phyloP scores from a whole-genome alignment of 2,888 invertebrate species.

The Hemaris fuciformis region DNA sequence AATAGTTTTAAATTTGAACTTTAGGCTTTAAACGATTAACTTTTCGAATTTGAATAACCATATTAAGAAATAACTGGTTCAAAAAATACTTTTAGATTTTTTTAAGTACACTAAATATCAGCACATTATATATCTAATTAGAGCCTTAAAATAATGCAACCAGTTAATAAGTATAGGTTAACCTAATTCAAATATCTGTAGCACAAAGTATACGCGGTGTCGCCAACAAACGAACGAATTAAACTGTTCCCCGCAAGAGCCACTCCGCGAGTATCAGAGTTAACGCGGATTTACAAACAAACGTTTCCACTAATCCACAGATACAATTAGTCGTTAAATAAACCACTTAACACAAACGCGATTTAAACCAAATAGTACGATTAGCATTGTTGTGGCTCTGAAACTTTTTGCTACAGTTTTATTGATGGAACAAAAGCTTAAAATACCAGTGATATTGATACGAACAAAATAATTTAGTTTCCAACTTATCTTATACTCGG shows the following conservation, averaged over 20 bases:
- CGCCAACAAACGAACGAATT: neutral
- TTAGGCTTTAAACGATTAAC: no score
- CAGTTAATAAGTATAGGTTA: neutral
- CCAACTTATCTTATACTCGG: no score
- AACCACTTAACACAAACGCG: conserved; percentile 69
- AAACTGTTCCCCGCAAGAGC: conserved; percentile 4
- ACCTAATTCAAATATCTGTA: neutral
- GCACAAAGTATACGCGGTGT: neutral
- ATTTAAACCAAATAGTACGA: conserved; percentile 49
- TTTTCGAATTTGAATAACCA: no score
- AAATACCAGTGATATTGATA: neutral
- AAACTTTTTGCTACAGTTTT: conserved; percentile 34
- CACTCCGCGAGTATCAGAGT: neutral
- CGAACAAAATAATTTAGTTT: no score
- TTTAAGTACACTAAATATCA: no score
- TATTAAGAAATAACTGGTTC: no score
- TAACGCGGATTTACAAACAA: conserved; percentile 22
- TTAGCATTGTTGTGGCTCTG: conserved; percentile 22
- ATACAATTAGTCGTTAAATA: conserved; percentile 68
- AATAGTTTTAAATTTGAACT: no score
- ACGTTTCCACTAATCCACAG: conserved; percentile 61
- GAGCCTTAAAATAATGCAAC: no score
- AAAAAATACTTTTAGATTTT: no score
- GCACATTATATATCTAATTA: no score
- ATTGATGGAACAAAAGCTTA: no score